Base-by-base conservation (phyloP, 1,140 invertebrate genomes). In the Teleopsis dalmanni region DNA sequence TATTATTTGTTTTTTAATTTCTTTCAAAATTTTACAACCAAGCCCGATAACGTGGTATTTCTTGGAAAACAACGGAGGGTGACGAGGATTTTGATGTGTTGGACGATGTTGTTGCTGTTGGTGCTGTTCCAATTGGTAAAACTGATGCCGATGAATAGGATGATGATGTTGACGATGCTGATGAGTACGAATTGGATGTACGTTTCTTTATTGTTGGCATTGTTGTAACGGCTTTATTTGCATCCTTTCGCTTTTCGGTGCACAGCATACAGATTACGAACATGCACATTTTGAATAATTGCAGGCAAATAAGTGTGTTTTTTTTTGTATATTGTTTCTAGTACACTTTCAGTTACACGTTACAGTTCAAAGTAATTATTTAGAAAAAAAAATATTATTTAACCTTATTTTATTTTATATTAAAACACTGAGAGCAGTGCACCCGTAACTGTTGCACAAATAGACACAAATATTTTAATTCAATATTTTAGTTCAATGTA, bases 261-360 rank as follows among this genome's bases (percentile, higher is more conserved):
- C 51, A 53, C 3, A 53, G 22, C 47, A 53, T 35, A 42, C 51
- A 53, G 29, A 53, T 49, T 22, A 53, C 51, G 21, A 53, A 53
- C 51, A 53, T 53, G 18, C 51, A 53, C 51, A 53, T 53, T 42
- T 49, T 53, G 9, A 16, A 3, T 22, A 14, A 23, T 1, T 22
- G 5, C 8, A 8, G 22, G 22, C 8, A 11, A 21, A 13, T 13
- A 34, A 34, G 14, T 37, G 35, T 37, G 35, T 37, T 10, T 5
- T 5, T 14, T 9, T 6, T 42, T n/a, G n/a, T n/a, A n/a, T n/a
- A n/a, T n/a, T n/a, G n/a, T n/a, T n/a, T n/a, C n/a, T n/a, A n/a
- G n/a, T n/a, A n/a, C n/a, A n/a, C n/a, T n/a, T n/a, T n/a, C n/a
- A n/a, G n/a, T n/a, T n/a, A n/a, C n/a, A n/a, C n/a, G n/a, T n/a